Conservation (phyloP, 2,113 vertebrate genomes). For the Solea senegalensis region DNA sequence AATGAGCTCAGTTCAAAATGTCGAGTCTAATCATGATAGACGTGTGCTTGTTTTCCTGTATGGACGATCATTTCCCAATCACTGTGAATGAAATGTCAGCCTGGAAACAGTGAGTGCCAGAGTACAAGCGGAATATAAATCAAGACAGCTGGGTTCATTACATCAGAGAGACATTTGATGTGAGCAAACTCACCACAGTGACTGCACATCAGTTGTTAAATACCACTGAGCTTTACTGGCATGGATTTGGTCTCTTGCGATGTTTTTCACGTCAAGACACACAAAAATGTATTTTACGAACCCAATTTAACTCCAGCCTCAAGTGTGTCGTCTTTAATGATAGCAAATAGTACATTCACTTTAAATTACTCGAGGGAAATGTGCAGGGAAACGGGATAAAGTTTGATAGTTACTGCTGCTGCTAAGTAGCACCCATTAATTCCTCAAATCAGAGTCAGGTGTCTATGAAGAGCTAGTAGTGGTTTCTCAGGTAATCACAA, state of each 20-base stretch:
- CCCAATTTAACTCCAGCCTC: constrained; percentile 14
- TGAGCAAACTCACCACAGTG: constrained; percentile 11
- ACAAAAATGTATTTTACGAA: constrained; percentile 28
- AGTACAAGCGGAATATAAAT: constrained; percentile 18
- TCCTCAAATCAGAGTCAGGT: constrained; percentile 52
- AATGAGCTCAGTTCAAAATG: constrained; percentile 16
- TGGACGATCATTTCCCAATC: constrained; percentile 5
- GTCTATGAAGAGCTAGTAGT: constrained; percentile 21
- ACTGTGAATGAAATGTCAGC: neutral
- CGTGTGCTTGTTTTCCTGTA: constrained; percentile 6
- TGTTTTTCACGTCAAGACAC: constrained; percentile 24
- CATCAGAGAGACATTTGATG: constrained; percentile 7
- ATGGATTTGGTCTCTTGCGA: constrained; percentile 8
- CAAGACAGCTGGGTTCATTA: constrained; percentile 19
- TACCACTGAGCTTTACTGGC: constrained; percentile 32
- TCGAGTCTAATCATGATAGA: constrained; percentile 3
- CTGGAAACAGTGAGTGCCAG: neutral
- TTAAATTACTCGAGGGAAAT: constrained; percentile 50
- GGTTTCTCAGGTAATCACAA: constrained; percentile 37
- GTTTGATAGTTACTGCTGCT: constrained; percentile 48
- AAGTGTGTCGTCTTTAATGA: constrained; percentile 50
- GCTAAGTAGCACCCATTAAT: constrained; percentile 41
- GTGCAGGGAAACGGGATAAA: constrained; percentile 50
- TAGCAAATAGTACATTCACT: constrained; percentile 28
- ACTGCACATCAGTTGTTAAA: constrained; percentile 36